Evolutionary conservation across 1,140 invertebrate species (phyloP).

Genomic region (Macrostomum lignano): DNA sequence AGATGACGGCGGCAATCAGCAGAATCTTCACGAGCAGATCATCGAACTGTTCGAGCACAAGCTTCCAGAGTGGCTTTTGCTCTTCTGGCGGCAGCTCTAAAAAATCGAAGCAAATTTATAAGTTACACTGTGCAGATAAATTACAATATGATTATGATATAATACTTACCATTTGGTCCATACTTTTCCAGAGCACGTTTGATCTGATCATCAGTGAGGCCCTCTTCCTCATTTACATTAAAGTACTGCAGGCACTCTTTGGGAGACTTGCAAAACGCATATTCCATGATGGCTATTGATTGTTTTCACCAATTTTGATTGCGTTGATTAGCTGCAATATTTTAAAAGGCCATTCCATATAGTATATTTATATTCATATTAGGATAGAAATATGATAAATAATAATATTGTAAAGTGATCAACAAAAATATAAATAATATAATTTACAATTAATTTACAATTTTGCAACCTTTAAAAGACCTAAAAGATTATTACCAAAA

Average conservation of each 20-base stretch:
- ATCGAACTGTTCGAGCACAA: slow-evolving; percentile 99
- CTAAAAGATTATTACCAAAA: too few species aligned
- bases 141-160: background rate
- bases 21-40: slow-evolving; percentile 99
- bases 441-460: too few species aligned
- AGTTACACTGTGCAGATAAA: background rate
- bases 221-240: slow-evolving; percentile 35
- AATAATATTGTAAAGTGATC: too few species aligned
- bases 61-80: slow-evolving; percentile 46
- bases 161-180: slow-evolving; percentile 77
- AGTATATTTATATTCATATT: too few species aligned
- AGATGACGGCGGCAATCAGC: slow-evolving; percentile 97
- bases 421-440: too few species aligned
- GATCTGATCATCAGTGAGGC: slow-evolving; percentile 64
- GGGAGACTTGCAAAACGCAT: slow-evolving; percentile 1
- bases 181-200: slow-evolving; percentile 87
- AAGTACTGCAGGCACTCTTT: slow-evolving; percentile 3
- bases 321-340: too few species aligned
- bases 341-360: too few species aligned
- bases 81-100: slow-evolving; percentile 5
- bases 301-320: too few species aligned
- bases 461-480: too few species aligned
- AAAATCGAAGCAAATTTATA: background rate
- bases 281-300: too few species aligned
- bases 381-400: too few species aligned